Conservation (phyloP, 1,140 invertebrate genomes). For the Drosophila mayri region DNA sequence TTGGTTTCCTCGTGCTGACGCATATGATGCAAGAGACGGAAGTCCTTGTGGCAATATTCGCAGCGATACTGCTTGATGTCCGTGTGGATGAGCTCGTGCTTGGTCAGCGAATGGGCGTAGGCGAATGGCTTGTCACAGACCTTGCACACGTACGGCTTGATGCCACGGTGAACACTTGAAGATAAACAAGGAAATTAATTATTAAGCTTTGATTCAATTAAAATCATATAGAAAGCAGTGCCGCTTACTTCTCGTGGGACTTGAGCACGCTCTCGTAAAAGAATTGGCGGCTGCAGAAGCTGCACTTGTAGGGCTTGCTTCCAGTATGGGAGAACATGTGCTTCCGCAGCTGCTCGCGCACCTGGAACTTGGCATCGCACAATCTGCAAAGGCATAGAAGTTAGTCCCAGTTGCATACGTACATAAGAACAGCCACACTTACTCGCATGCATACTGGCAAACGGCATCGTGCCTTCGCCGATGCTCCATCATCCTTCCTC, state of each 20-base stretch:
- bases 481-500: slow-evolving; percentile 79
- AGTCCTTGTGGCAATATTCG: slow-evolving; percentile 78
- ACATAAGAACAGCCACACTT: slow-evolving; percentile 26
- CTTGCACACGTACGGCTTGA: slow-evolving; percentile 79
- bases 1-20: slow-evolving; percentile 80
- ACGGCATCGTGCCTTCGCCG: slow-evolving; percentile 69
- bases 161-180: slow-evolving; percentile 73
- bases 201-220: not conserved
- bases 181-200: not conserved
- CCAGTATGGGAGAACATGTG: slow-evolving; percentile 81
- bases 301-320: slow-evolving; percentile 79
- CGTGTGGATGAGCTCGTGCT: slow-evolving; percentile 77
- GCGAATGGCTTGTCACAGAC: slow-evolving; percentile 78
- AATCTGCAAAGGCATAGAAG: slow-evolving; percentile 43
- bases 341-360: slow-evolving; percentile 75
- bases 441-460: slow-evolving; percentile 78
- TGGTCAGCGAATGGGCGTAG: slow-evolving; percentile 75
- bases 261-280: slow-evolving; percentile 80
- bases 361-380: slow-evolving; percentile 74
- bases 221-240: not conserved
- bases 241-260: slow-evolving; percentile 74
- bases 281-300: slow-evolving; percentile 76
- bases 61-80: slow-evolving; percentile 79
- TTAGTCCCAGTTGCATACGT: not conserved
- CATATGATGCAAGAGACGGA: slow-evolving; percentile 80